Base-by-base conservation (phyloP, 2,113 vertebrate genomes). In the Symphodus melops region DNA sequence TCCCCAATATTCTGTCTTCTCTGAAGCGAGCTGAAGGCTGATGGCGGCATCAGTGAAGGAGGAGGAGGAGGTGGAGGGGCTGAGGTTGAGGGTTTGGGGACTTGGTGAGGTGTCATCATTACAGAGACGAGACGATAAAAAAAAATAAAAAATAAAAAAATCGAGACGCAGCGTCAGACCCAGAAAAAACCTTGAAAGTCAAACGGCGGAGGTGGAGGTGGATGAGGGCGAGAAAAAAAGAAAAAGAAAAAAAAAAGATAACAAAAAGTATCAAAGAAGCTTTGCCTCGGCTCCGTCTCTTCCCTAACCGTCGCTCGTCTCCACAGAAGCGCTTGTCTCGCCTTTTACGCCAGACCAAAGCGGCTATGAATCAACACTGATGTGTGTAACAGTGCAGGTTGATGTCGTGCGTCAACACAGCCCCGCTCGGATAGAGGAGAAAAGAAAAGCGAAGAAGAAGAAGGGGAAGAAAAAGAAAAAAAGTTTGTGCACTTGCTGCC, bases 401-500 rank as follows among this genome's bases (percentile, higher is more conserved):
- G 83, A 88, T 84, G 89, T 75, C 28, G 65, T 53, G 79, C 77
- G 79, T 81, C 77, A 72, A 88, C 64, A 56, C 87, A 53, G 70
- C 63, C 70, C 72, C 62, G 82, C 85, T 69, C 2, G 76, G 72
- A 90, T 71, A 83, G 65, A 85, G 37, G 33, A 58, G 52, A 21
- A 59, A 54, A 25, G 33, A n/a, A 7, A 37, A 67, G 44, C 56
- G 53, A 19, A 33, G n/a, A 21, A 65, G 46, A 33, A 33, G n/a
- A n/a, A n/a, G n/a, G n/a, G n/a, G n/a, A n/a, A n/a, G n/a, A n/a
- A n/a, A n/a, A 6, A 33, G 17, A 21, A 87, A 81, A 89, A 90
- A 92, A 89, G 89, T 92, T 92, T 92, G 88, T 84, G 82, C 83
- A 83, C 88, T 90, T 79, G 73, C 85, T 85, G 64, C 84, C 79